A percentile compares a stretch with the other conserved stretches of the same genome.
Evolutionary conservation across 2,888 invertebrate species (phyloP).

Genomic region (Temnothorax rugatulus): DNA sequence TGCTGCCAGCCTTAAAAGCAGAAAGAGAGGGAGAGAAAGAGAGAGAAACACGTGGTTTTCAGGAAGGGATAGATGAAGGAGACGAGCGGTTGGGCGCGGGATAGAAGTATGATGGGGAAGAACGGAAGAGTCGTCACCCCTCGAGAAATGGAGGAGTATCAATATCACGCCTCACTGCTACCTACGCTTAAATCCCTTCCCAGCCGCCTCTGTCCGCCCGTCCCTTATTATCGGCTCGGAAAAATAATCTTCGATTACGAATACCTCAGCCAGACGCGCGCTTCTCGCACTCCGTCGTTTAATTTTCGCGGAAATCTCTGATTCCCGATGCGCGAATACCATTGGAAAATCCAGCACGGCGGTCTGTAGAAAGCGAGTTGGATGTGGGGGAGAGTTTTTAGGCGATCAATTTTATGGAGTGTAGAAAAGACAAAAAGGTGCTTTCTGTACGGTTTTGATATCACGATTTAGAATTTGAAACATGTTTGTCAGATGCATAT

Average conservation of each 20-base stretch:
- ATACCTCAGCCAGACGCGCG: constrained; percentile 51
- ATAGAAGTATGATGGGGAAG: constrained; percentile 62
- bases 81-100: constrained; percentile 30
- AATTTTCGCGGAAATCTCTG: constrained; percentile 58
- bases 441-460: neutral
- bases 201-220: constrained; percentile 63
- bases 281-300: constrained; percentile 50
- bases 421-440: neutral
- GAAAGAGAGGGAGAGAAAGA: constrained; percentile 47
- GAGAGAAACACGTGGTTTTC: constrained; percentile 58
- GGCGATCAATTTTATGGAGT: constrained; percentile 15
- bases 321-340: constrained; percentile 47
- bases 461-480: neutral
- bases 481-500: neutral
- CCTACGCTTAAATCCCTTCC: constrained; percentile 73
- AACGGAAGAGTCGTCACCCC: constrained; percentile 77
- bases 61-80: constrained; percentile 48
- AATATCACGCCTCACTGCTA: constrained; percentile 84
- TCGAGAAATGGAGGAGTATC: constrained; percentile 82
- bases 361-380: constrained; percentile 31
- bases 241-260: constrained; percentile 80
- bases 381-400: constrained; percentile 23
- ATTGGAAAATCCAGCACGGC: constrained; percentile 35
- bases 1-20: constrained; percentile 76
- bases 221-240: constrained; percentile 80